These are phyloP conservation scores for Kryphioiulus occultus DNA, from an alignment of 2,888 invertebrate genomes.

Conservation along the genomic window DNA sequence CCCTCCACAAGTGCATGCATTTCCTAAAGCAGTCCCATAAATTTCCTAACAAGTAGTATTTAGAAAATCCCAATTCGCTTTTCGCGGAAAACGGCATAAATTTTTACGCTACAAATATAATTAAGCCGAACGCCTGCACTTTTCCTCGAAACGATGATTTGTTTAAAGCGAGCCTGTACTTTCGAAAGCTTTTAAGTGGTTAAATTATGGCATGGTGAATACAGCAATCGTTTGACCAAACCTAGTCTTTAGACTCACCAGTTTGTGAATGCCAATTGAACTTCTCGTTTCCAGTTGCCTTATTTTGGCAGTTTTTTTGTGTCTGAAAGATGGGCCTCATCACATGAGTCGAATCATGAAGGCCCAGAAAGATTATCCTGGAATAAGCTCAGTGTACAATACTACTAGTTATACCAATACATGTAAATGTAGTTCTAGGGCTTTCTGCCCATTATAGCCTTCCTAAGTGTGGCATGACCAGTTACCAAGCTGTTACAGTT, in stretches of 20 bases:
- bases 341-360: neutral
- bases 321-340: neutral
- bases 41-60: constrained; percentile 10
- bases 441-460: too few relatives aligned
- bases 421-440: too few relatives aligned
- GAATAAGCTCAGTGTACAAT: too few relatives aligned
- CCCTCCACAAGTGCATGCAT: neutral
- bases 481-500: too few relatives aligned
- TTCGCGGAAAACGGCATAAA: neutral
- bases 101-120: constrained; percentile 6
- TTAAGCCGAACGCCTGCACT: neutral
- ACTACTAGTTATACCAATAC: too few relatives aligned
- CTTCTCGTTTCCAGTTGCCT: neutral
- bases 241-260: neutral
- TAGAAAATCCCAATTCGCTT: constrained; percentile 24
- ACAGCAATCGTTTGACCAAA: neutral
- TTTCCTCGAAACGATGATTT: constrained; percentile 13
- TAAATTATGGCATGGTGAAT: neutral
- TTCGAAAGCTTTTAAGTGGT: neutral
- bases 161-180: neutral
- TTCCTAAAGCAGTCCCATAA: constrained; percentile 26
- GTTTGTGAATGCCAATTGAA: neutral
- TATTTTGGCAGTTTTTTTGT: neutral
- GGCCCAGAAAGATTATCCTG: too few relatives aligned
- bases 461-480: too few relatives aligned